Conservation (phyloP, 2,113 vertebrate species). For the Syngnathus scovelli region DNA sequence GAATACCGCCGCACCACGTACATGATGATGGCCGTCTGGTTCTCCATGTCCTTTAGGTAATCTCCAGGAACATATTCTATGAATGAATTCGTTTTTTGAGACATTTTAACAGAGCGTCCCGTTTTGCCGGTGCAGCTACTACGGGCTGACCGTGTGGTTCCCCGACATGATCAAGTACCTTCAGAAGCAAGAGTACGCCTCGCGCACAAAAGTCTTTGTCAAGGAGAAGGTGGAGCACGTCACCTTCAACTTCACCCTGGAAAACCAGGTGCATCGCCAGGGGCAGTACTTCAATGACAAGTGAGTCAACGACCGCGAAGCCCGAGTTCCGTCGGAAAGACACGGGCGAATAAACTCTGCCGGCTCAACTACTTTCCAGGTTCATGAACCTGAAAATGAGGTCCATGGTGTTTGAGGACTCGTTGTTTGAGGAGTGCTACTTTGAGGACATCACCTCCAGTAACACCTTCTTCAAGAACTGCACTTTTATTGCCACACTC, state of each 20-base stretch:
- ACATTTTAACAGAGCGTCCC: not conserved
- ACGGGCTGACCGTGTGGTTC: slow-evolving; percentile 94
- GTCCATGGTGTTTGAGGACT: slow-evolving; percentile 92
- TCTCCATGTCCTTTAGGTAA: slow-evolving; percentile 98
- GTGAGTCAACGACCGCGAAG: slow-evolving; percentile 58
- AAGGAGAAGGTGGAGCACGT: slow-evolving; percentile 87
- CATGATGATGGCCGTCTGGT: slow-evolving; percentile 98
- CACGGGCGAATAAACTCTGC: not conserved
- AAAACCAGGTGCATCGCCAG: slow-evolving; percentile 93
- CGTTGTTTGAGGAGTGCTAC: slow-evolving; percentile 92
- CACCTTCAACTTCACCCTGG: slow-evolving; percentile 97
- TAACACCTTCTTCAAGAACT: slow-evolving; percentile 98
- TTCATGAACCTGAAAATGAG: slow-evolving; percentile 92
- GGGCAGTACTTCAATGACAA: slow-evolving; percentile 96
- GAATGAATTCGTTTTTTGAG: not conserved
- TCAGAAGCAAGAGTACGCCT: slow-evolving; percentile 85
- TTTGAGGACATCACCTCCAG: slow-evolving; percentile 95
- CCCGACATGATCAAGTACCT: slow-evolving; percentile 98
- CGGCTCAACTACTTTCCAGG: slow-evolving; percentile 56
- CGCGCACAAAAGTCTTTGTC: slow-evolving; percentile 85
- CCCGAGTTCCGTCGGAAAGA: not conserved
- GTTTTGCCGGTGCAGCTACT: slow-evolving; percentile 74
- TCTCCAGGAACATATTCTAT: too few relatives aligned
- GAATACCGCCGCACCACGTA: slow-evolving; percentile 88
- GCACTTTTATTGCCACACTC: slow-evolving; percentile 88